Conservation (phyloP, 2,113 vertebrate genomes). For the Pantherophis guttatus region DNA sequence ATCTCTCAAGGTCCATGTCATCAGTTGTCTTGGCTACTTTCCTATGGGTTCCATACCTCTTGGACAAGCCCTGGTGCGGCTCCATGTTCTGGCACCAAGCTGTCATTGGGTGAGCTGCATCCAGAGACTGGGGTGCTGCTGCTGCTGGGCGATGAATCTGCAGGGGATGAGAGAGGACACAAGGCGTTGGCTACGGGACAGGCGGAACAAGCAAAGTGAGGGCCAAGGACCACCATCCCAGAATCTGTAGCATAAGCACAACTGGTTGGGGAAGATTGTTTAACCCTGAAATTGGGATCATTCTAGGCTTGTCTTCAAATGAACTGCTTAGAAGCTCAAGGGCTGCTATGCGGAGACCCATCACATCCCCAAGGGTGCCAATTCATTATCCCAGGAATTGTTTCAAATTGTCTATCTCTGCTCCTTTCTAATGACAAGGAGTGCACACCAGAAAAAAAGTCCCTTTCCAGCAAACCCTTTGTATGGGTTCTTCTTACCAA, state of each 20-base stretch:
- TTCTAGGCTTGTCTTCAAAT: background rate
- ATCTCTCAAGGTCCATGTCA: background rate
- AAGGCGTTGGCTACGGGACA: background rate
- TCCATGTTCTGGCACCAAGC: slow-evolving; percentile 74
- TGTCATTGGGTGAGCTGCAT: slow-evolving; percentile 90
- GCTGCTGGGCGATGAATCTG: slow-evolving; percentile 90
- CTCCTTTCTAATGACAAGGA: background rate
- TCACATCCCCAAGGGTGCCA: background rate
- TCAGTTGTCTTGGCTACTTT: background rate
- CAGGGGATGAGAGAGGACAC: rapidly evolving
- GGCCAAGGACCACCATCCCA: background rate
- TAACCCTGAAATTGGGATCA: background rate
- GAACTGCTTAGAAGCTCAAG: background rate
- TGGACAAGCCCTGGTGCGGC: slow-evolving; percentile 58
- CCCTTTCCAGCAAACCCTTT: background rate
- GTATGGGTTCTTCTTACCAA: slow-evolving; percentile 66
- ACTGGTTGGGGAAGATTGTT: background rate
- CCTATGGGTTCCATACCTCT: slow-evolving; percentile 70
- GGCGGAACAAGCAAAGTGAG: background rate
- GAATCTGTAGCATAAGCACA: background rate
- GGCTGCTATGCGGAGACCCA: background rate
- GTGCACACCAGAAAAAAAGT: background rate
- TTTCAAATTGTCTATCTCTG: background rate
- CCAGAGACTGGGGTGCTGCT: slow-evolving; percentile 88
- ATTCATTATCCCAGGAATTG: background rate